phyloP scores from a whole-genome alignment of 2,797 vertebrate species.

The Karalla daura region DNA sequence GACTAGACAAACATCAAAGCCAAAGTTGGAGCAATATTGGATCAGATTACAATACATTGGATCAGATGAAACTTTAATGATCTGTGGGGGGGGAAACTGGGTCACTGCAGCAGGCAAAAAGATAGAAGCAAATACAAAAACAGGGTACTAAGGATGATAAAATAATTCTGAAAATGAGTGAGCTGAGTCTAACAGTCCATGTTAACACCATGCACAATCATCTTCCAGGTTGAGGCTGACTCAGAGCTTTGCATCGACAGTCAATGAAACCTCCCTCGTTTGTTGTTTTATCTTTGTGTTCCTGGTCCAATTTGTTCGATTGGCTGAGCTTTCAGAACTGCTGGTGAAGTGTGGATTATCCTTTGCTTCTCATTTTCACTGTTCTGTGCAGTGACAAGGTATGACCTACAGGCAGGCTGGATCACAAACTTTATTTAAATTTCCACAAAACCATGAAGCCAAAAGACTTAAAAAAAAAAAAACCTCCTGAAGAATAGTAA shows the following conservation, averaged over 20 bases:
- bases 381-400: not conserved
- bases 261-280: not conserved
- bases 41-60: conserved; percentile 29
- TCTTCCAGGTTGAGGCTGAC: not conserved
- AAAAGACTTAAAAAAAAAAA: not conserved
- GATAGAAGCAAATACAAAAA: conserved; percentile 3
- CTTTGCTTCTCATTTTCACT: not conserved
- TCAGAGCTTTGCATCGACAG: not conserved
- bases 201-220: not conserved
- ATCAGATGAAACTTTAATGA: conserved; percentile 47
- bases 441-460: not conserved
- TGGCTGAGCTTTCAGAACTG: not conserved
- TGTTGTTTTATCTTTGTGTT: not conserved
- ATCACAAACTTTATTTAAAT: not conserved
- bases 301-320: not conserved
- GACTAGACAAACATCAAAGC: conserved; percentile 25
- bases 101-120: conserved; percentile 30
- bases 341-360: not conserved
- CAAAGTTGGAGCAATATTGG: conserved; percentile 23
- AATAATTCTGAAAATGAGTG: not conserved
- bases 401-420: not conserved
- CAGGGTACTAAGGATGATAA: not conserved
- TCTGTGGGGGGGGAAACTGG: conserved; percentile 30
- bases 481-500: no score
- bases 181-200: not conserved